phyloP scores from a whole-genome alignment of 2,888 invertebrate genomes.

The Lithophane socia region DNA sequence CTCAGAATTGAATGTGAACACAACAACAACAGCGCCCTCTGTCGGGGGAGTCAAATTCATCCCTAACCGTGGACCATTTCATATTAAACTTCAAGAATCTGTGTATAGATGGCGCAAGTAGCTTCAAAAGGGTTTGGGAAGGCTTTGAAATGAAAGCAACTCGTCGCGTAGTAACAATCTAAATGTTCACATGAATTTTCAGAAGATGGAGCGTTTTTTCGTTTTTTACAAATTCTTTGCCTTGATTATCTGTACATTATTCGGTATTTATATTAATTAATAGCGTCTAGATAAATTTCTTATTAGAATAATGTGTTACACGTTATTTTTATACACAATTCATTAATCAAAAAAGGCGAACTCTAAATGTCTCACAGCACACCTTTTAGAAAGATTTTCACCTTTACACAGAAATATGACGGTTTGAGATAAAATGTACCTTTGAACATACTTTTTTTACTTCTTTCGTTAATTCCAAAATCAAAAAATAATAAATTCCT shows the following conservation, averaged over 20 bases:
- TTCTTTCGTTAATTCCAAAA: too few relatives aligned
- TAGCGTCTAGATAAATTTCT: neutral
- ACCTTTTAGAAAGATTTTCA: too few relatives aligned
- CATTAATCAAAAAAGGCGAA: neutral
- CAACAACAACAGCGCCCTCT: slow-evolving; percentile 15
- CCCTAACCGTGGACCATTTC: neutral
- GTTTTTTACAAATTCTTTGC: neutral
- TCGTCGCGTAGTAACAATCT: neutral
- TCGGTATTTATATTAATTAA: neutral
- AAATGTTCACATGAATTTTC: neutral
- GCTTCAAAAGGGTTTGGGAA: neutral
- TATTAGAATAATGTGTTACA: neutral
- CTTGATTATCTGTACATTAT: neutral
- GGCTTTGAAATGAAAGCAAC: neutral
- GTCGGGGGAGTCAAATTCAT: neutral
- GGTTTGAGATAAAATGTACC: too few relatives aligned
- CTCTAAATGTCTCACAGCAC: too few relatives aligned
- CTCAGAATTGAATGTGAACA: neutral
- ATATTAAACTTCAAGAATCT: neutral
- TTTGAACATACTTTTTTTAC: too few relatives aligned
- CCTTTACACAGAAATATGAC: too few relatives aligned
- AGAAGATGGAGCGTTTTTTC: slow-evolving; percentile 16
- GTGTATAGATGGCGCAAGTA: slow-evolving; percentile 24
- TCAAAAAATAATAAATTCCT: too few relatives aligned
- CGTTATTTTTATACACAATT: neutral